A percentile compares a stretch with the other conserved stretches of the same genome.
phyloP scores from a whole-genome alignment of 2,797 vertebrate species.

The Anisognathus igniventris region DNA sequence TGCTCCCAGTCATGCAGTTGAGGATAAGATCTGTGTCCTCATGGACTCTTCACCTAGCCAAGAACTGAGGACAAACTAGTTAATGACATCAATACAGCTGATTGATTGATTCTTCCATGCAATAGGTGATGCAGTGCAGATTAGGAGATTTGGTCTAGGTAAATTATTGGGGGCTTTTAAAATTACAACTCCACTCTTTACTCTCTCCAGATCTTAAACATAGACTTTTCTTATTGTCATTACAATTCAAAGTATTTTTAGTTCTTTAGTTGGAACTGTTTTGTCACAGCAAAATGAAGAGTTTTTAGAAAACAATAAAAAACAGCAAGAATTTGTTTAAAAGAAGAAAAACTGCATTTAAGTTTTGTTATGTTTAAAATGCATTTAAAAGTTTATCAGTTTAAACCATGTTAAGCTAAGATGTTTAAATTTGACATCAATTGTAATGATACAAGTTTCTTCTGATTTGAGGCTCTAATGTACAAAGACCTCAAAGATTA shows the following conservation, averaged over 20 bases:
- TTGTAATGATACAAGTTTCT: neutral
- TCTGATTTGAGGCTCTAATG: neutral
- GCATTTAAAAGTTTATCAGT: neutral
- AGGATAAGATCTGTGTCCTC: neutral
- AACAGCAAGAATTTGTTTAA: neutral
- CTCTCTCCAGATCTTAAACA: neutral
- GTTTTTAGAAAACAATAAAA: neutral
- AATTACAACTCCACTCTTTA: neutral
- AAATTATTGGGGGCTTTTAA: neutral
- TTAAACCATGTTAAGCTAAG: neutral
- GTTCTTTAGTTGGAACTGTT: neutral
- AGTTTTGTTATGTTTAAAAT: neutral
- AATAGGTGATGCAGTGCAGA: neutral
- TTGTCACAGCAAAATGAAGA: neutral
- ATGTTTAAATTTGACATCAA: neutral
- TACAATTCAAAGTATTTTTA: neutral
- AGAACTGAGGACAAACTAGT: neutral
- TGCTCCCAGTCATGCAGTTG: neutral
- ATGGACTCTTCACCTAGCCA: neutral
- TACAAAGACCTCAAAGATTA: neutral
- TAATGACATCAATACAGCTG: neutral
- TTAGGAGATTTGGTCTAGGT: neutral
- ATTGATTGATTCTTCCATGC: neutral
- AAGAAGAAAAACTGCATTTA: neutral
- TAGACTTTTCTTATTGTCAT: accelerated